These are phyloP conservation scores for Pomacea maculata DNA, from an alignment of 1,140 invertebrate species.

Conservation along the genomic window DNA sequence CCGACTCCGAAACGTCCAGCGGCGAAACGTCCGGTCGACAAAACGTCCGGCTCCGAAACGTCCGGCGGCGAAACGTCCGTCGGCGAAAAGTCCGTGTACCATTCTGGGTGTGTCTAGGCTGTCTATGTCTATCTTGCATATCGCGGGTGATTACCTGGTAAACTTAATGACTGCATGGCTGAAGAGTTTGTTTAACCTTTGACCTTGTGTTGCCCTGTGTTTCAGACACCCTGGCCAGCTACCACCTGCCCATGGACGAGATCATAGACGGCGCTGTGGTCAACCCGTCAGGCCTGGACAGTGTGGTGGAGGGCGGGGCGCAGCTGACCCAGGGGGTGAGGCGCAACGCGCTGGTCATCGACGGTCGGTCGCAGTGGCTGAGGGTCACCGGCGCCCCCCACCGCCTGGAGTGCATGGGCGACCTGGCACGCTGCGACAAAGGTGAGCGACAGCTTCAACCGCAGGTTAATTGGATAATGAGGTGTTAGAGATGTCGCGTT, in stretches of 20 bases:
- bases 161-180: not conserved
- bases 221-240: slow-evolving; percentile 45
- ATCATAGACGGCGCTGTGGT: slow-evolving; percentile 31
- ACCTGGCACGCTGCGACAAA: slow-evolving; percentile 53
- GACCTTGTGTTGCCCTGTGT: not conserved
- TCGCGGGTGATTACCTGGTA: no score
- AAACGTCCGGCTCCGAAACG: no score
- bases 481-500: no score
- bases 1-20: no score
- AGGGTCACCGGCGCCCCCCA: slow-evolving; percentile 57
- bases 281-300: slow-evolving; percentile 61
- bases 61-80: no score
- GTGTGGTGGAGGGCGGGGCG: slow-evolving; percentile 47
- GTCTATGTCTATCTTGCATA: no score
- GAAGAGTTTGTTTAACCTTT: not conserved
- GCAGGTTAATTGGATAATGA: no score
- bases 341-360: slow-evolving; percentile 49
- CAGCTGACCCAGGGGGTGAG: slow-evolving; percentile 44
- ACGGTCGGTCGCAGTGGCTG: slow-evolving; percentile 45
- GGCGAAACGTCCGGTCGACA: no score
- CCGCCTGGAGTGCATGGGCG: slow-evolving; percentile 60
- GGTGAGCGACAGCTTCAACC: slow-evolving; percentile 37
- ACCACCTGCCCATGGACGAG: slow-evolving; percentile 59
- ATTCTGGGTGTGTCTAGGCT: no score
- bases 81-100: no score